phyloP scores from a whole-genome alignment of 2,888 invertebrate genomes.

The Drosophila silvestris region DNA sequence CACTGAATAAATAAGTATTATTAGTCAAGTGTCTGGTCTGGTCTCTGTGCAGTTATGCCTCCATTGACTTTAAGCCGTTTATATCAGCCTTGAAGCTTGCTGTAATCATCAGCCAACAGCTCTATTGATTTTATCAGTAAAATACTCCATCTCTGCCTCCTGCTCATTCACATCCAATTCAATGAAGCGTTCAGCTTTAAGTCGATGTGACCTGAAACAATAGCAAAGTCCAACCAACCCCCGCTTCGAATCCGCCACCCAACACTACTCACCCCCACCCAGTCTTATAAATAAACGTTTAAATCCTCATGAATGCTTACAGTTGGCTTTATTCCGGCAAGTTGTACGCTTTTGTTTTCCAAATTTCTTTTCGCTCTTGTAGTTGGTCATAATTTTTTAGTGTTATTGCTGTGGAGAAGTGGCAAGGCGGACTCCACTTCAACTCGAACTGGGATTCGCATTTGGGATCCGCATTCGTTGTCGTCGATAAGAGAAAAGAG shows the following conservation, averaged over 20 bases:
- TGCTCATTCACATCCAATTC: constrained; percentile 65
- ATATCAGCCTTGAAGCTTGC: constrained; percentile 12
- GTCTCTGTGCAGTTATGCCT: neutral
- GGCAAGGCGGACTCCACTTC: constrained; percentile 56
- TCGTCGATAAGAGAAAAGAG: constrained; percentile 60
- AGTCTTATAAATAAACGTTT: constrained; percentile 81
- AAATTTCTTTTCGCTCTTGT: constrained; percentile 67
- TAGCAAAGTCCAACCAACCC: constrained; percentile 33
- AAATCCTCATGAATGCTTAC: constrained; percentile 82
- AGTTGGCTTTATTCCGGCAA: constrained; percentile 76
- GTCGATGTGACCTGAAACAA: constrained; percentile 35
- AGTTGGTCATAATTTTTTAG: constrained; percentile 83
- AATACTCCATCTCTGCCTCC: constrained; percentile 3
- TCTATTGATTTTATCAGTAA: constrained; percentile 51
- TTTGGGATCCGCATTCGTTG: constrained; percentile 20
- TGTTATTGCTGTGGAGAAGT: constrained; percentile 76
- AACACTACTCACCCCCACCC: neutral
- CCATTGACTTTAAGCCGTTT: constrained; percentile 37
- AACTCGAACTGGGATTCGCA: constrained; percentile 31
- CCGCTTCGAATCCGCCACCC: neutral
- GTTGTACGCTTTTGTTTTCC: constrained; percentile 79
- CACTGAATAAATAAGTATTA: constrained; percentile 49
- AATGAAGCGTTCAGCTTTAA: constrained; percentile 71
- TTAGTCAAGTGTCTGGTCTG: constrained; percentile 39
- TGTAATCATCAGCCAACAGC: constrained; percentile 31